Base-by-base conservation (phyloP, 37 sponge, comb jelly and placozoan genomes). In the Cliona cf. orientalis region DNA sequence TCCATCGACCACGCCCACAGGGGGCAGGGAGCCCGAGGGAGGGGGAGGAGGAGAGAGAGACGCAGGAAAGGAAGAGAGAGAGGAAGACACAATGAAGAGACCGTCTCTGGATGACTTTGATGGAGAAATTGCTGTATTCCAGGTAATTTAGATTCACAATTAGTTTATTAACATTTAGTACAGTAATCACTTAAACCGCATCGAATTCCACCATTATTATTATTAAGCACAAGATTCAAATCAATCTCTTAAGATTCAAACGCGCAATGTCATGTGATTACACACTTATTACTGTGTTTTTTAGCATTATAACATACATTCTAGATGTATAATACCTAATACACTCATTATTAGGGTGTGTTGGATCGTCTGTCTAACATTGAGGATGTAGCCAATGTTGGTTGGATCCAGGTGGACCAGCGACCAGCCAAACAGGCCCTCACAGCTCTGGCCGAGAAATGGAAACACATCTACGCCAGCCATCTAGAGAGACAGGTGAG, bases 51-150 rank as follows among this genome's bases (percentile, higher is more conserved):
- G 19, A 55, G n/a, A n/a, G n/a, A n/a, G n/a, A n/a, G n/a, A n/a
- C n/a, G 11, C 41, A 37, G 22, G 65, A 36, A 6, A 26, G 3
- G 9, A 46, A 46, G 32, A 46, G 9, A 29, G 2, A 64, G 82
- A 82, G 23, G 81, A 81, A 26, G 71, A 58, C 46, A 1, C 5
- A 21, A 32, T 42, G 35, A 76, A 82, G 6, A 63, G 79, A 55
- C 93, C 93, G 19, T 80, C 93, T 1, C 72, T 92, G 76, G 93
- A 92, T 17, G 93, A 88, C 58, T 92, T 92, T 80, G 93, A 92
- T 44, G 80, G 89, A 69, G 84, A 92, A 65, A 72, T 92, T 11
- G 86, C 89, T 34, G 82, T 92, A 4, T 92, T 89, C 57, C 85
- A 92, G 87, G 92, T 86, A 68, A n/a, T n/a, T n/a, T n/a, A n/a